Evolutionary conservation across 2,797 vertebrate genomes (phyloP).

Genomic region (Gila robusta): DNA sequence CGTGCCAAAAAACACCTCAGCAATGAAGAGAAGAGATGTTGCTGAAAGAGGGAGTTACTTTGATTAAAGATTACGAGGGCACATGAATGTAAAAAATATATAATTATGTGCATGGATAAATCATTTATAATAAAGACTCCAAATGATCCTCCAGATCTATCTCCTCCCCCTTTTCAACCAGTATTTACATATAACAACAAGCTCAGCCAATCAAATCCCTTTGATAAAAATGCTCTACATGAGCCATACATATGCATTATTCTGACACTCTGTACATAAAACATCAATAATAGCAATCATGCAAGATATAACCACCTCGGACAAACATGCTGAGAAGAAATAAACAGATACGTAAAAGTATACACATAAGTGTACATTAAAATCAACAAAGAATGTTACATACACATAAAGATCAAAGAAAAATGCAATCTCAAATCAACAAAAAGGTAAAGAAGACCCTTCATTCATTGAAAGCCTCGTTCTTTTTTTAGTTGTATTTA

Average conservation of each 20-base stretch:
- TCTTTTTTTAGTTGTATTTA: constrained; percentile 77
- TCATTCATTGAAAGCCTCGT: constrained; percentile 1
- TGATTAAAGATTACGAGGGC: no score
- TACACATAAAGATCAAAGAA: constrained; percentile 44
- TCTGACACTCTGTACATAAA: constrained; percentile 66
- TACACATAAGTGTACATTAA: not conserved
- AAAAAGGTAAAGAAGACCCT: constrained; percentile 59
- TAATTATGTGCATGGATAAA: no score
- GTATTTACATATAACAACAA: constrained; percentile 51
- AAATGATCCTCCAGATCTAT: no score
- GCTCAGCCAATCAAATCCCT: constrained; percentile 19
- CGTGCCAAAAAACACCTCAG: not conserved
- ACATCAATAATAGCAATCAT: constrained; percentile 56
- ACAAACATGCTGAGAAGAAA: constrained; percentile 38
- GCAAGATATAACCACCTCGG: not conserved
- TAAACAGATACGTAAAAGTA: constrained; percentile 40
- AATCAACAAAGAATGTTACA: constrained; percentile 52
- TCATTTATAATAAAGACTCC: no score
- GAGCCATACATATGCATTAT: constrained; percentile 37
- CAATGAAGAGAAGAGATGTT: not conserved
- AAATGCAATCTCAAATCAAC: constrained; percentile 32
- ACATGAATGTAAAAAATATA: no score
- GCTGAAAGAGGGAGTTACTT: no score
- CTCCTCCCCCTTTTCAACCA: no score
- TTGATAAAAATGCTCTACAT: constrained; percentile 66